Evolutionary conservation across 2,113 vertebrate genomes (phyloP).

Genomic region (Microtus pennsylvanicus): DNA sequence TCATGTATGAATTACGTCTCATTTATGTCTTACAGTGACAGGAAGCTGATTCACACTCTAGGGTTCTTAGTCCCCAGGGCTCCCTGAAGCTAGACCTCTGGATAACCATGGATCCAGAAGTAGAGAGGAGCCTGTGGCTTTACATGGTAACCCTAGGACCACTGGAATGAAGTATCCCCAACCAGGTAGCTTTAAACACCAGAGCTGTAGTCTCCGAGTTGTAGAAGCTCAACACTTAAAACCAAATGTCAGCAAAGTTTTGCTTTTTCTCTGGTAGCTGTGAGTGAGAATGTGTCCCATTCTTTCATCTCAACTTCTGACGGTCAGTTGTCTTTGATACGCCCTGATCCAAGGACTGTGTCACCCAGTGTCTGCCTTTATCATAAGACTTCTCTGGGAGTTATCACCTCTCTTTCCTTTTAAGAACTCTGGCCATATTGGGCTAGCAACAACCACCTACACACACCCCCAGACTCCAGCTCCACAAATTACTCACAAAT

Average conservation of each 20-base stretch:
- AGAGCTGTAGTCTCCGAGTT: not conserved
- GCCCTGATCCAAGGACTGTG: not conserved
- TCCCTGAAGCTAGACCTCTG: not conserved
- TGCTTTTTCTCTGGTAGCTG: not conserved
- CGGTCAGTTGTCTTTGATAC: not conserved
- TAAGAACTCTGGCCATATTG: not conserved
- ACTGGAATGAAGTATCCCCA: not conserved
- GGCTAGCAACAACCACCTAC: not conserved
- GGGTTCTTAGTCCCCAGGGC: not conserved
- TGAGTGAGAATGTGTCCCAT: too few relatives aligned
- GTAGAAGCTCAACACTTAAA: not conserved
- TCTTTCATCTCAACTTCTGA: not conserved
- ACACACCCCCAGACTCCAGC: too few relatives aligned
- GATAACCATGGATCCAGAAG: not conserved
- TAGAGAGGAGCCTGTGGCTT: not conserved
- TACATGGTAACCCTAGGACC: not conserved
- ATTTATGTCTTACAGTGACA: not conserved
- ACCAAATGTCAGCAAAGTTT: not conserved
- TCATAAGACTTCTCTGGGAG: not conserved
- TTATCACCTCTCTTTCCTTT: not conserved
- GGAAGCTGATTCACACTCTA: not conserved
- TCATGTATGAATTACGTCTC: not conserved
- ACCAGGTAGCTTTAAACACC: not conserved
- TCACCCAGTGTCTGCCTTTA: not conserved
- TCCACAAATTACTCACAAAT: too few relatives aligned